Evolutionary conservation across 2,113 vertebrate species (phyloP).

Genomic region (Saguinus midas): DNA sequence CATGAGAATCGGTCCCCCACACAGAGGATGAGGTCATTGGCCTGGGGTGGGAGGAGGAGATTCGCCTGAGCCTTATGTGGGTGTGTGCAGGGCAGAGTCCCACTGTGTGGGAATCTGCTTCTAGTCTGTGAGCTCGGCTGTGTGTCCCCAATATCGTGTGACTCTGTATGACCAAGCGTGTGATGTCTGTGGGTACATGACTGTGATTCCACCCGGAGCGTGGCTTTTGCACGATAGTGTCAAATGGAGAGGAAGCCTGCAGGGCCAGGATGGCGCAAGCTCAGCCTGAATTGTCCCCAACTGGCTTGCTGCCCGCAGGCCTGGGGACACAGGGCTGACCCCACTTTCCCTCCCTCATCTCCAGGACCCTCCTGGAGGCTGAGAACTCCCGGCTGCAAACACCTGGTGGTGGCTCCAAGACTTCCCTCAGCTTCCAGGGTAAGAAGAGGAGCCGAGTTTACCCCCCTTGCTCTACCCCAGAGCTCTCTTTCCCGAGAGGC

Average conservation of each 20-base stretch:
- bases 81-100: background rate
- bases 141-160: background rate
- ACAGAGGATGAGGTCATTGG: constrained; percentile 81
- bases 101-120: constrained; percentile 7
- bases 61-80: background rate
- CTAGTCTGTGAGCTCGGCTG: constrained; percentile 1
- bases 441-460: constrained; percentile 36
- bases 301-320: background rate
- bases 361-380: constrained; percentile 84
- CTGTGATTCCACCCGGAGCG: background rate
- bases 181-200: background rate
- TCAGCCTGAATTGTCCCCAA: background rate
- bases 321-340: background rate
- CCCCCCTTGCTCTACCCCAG: background rate
- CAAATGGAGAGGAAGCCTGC: background rate
- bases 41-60: background rate
- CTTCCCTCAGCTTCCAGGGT: constrained; percentile 74
- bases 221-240: background rate
- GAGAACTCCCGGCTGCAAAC: constrained; percentile 82
- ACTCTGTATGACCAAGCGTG: background rate
- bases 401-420: constrained; percentile 52
- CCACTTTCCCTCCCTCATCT: background rate
- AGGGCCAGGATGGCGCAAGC: accelerated
- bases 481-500: background rate
- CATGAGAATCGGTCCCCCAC: constrained; percentile 84